A percentile compares a stretch with the other conserved stretches of the same genome.
Conservation (phyloP, 2,888 invertebrate genomes). For the Dicyrtomina minuta region DNA sequence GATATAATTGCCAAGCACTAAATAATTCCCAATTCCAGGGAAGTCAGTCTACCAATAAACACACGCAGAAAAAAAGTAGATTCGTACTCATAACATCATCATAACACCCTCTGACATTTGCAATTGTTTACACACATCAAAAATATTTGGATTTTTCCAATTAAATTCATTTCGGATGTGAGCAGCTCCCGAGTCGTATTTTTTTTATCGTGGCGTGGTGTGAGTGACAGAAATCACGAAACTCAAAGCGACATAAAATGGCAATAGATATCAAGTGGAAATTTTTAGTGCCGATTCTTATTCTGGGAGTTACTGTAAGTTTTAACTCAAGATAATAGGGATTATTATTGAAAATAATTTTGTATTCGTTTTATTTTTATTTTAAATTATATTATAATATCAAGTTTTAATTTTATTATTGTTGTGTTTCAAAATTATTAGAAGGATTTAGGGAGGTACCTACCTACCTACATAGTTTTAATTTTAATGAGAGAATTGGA, state of each 20-base stretch:
- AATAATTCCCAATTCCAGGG: no score
- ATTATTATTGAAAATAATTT: neutral
- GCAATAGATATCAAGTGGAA: constrained; percentile 31
- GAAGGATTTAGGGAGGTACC: no score
- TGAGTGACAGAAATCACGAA: neutral
- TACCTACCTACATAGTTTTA: no score
- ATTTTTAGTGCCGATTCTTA: constrained; percentile 19
- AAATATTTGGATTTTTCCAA: no score
- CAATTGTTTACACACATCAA: no score
- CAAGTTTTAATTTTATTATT: neutral
- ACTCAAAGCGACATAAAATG: constrained; percentile 11
- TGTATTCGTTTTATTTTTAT: neutral
- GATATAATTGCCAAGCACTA: no score
- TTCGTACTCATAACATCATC: no score
- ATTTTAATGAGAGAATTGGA: no score
- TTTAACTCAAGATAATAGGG: neutral
- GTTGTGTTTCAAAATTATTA: neutral
- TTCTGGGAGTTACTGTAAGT: constrained; percentile 25
- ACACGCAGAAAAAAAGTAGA: no score
- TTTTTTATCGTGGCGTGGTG: no score
- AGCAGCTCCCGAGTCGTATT: neutral
- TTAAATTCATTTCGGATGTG: constrained; percentile 12
- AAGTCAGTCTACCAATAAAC: no score
- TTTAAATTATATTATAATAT: neutral
- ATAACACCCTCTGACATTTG: no score